phyloP scores from a whole-genome alignment of 2,113 vertebrate genomes.

The Melanerpes aurifrons region DNA sequence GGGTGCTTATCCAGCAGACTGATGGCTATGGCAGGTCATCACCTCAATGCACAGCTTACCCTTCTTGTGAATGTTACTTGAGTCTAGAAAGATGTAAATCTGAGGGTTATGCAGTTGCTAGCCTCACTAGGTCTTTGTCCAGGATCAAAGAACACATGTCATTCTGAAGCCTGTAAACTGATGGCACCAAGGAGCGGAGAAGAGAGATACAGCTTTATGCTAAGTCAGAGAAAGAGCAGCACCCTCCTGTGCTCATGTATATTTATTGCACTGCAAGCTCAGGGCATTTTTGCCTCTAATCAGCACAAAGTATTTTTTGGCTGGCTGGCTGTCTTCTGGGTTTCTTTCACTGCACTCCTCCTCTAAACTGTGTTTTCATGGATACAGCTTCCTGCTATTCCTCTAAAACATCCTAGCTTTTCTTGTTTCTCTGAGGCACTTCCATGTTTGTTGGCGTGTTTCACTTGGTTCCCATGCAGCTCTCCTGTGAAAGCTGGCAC shows the following conservation, averaged over 20 bases:
- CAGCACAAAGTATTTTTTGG: background rate
- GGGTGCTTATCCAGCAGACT: background rate
- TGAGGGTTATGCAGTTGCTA: background rate
- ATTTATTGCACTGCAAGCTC: background rate
- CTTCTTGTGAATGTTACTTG: background rate
- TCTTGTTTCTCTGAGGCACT: background rate
- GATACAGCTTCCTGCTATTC: background rate
- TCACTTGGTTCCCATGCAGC: background rate
- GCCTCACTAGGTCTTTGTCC: background rate
- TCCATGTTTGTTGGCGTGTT: background rate
- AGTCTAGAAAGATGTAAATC: background rate
- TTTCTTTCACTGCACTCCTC: background rate
- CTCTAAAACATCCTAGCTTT: background rate
- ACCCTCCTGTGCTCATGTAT: constrained; percentile 11
- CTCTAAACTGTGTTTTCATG: background rate
- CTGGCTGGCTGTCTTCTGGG: background rate
- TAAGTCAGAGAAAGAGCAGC: constrained; percentile 7
- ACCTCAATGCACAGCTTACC: background rate
- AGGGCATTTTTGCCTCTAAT: background rate
- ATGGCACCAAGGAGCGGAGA: background rate
- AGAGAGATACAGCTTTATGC: background rate
- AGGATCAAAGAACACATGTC: background rate
- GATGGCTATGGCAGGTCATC: background rate
- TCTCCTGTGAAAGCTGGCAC: background rate
- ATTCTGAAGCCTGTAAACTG: background rate